phyloP scores from a whole-genome alignment of 2,888 invertebrate genomes.

The Priocnemis perturbator region DNA sequence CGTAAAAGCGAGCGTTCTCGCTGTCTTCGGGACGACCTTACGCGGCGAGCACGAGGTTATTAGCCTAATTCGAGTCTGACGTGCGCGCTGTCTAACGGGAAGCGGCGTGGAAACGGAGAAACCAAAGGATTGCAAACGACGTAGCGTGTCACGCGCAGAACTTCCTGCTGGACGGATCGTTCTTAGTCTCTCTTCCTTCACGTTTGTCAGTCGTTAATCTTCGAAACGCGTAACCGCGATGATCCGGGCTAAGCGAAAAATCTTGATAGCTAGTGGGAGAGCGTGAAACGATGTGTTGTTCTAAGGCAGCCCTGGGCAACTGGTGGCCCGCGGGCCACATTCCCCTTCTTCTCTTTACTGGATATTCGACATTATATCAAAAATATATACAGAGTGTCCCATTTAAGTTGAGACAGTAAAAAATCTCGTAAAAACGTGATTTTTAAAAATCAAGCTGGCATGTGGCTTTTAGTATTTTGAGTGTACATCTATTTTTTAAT shows the following conservation, averaged over 20 bases:
- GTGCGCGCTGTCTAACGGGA: conserved; percentile 30
- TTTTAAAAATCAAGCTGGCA: too few relatives aligned
- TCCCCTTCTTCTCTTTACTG: too few relatives aligned
- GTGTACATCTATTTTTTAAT: too few relatives aligned
- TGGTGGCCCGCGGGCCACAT: too few relatives aligned
- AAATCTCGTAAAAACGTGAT: too few relatives aligned
- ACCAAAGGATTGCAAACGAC: conserved; percentile 45
- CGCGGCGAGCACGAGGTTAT: conserved; percentile 38
- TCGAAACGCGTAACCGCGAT: conserved; percentile 24
- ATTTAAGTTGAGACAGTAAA: too few relatives aligned
- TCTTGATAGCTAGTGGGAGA: too few relatives aligned
- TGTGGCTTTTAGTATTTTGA: too few relatives aligned
- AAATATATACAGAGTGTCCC: too few relatives aligned
- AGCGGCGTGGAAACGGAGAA: conserved; percentile 12
- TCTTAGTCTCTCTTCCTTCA: conserved; percentile 31
- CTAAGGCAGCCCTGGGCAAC: too few relatives aligned
- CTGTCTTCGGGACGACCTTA: conserved; percentile 6
- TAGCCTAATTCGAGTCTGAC: conserved; percentile 52
- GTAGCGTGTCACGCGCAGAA: conserved; percentile 41
- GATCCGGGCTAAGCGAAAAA: conserved; percentile 26
- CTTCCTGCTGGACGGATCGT: conserved; percentile 33
- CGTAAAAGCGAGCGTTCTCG: conserved; percentile 18
- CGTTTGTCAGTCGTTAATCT: conserved; percentile 52
- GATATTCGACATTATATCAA: too few relatives aligned
- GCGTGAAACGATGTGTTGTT: conserved; percentile 10